Evolutionary conservation across 2,113 vertebrate species (phyloP), one percentile per base, ranked within the genome.

Genomic region (Limnothrissa miodon): DNA sequence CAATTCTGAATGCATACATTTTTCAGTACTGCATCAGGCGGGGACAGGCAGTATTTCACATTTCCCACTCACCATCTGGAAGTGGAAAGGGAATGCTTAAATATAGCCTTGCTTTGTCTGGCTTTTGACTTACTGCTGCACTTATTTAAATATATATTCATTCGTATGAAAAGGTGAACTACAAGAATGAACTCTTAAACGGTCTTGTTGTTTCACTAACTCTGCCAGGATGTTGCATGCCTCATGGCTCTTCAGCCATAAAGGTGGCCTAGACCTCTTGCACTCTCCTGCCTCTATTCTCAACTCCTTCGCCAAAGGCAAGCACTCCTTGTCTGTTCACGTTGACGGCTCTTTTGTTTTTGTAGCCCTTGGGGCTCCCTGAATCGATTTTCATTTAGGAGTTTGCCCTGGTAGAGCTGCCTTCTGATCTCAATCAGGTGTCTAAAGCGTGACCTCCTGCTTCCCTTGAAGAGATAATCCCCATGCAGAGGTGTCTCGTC

Each of bases 401-500:
- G 44, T 87, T 85, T 78, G 82, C 45, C 10, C 39, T 81, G 13
- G 78, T 85, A 15, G 8, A 8, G 59, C 59, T 66, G 5, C 59
- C 25, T 89, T 84, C 87, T 29, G 81, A 85, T 88, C 74, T 46
- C 81, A 79, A 84, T 84, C 83, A 86, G 81, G 83, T 90, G 80
- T 36, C 25, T 25, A 81, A 85, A 87, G 53, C 46, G 85, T 80
- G 85, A 81, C 79, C 78, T 45, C 21, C 19, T 21, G 42, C 62
- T 48, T 56, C 25, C 46, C 42, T 74, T 21, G 8, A 46, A 48
- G 80, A 44, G 53, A 87, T 92, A 90, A 92, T 93, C 90, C 90
- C 45, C 86, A 82, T 48, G 79, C 84, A 84, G 83, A 90, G 92
- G 87, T 85, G n/a, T 66, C 89, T 89, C 87, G 88, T 90, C 90